phyloP scores from a whole-genome alignment of 2,888 invertebrate genomes.

The Geophilus truncorum region DNA sequence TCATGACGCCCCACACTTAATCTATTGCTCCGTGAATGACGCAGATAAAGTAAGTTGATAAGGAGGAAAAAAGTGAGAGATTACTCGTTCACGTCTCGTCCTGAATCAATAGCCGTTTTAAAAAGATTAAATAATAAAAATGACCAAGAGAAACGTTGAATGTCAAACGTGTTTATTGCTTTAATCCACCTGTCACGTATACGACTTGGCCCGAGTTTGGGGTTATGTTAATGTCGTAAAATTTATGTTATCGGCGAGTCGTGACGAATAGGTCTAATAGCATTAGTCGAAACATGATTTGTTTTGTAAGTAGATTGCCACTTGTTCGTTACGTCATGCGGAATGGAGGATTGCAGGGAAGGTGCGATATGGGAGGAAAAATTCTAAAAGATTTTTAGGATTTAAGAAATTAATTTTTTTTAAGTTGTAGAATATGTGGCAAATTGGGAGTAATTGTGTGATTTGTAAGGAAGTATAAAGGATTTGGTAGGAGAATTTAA shows the following conservation, averaged over 20 bases:
- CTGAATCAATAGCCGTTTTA: background rate
- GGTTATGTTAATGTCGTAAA: background rate
- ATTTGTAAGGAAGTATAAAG: no score
- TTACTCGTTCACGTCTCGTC: background rate
- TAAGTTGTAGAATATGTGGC: no score
- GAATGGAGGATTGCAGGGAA: background rate
- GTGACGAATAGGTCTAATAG: background rate
- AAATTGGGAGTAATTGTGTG: no score
- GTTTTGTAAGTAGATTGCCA: background rate
- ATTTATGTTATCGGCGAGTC: background rate
- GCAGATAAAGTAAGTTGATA: background rate
- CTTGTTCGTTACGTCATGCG: background rate
- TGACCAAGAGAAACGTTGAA: background rate
- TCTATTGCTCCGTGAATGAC: slow-evolving; percentile 3
- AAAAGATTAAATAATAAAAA: background rate
- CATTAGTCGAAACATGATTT: background rate
- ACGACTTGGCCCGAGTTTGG: no score
- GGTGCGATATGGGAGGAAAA: no score
- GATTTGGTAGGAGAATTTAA: no score
- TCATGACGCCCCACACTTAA: background rate
- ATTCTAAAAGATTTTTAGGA: no score
- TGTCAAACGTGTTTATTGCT: background rate
- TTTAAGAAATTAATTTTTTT: no score
- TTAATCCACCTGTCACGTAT: background rate
- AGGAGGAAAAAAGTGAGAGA: background rate